These are phyloP conservation scores for Escarpia spicata DNA, from an alignment of 2,888 invertebrate species.

Conservation along the genomic window DNA sequence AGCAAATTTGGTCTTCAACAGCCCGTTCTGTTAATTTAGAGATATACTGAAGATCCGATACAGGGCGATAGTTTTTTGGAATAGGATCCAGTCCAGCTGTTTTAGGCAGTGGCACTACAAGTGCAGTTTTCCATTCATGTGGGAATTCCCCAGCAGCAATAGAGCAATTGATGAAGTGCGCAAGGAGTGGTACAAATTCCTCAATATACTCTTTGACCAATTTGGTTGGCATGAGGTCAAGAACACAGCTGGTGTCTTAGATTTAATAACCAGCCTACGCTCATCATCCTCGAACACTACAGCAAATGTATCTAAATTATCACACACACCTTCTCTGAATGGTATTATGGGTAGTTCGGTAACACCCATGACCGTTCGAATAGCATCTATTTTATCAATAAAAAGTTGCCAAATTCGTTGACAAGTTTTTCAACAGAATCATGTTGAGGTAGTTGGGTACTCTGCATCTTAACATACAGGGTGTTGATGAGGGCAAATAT, in stretches of 20 bases:
- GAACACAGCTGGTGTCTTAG: not conserved
- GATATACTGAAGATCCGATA: not conserved
- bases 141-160: not conserved
- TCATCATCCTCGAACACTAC: not conserved
- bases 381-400: not conserved
- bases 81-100: not conserved
- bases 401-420: not conserved
- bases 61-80: not conserved
- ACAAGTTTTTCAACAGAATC: not conserved
- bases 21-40: not conserved
- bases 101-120: not conserved
- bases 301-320: not conserved
- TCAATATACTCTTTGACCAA: not conserved
- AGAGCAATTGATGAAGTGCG: not conserved
- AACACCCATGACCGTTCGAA: not conserved
- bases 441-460: not conserved
- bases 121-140: not conserved
- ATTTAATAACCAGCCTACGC: not conserved
- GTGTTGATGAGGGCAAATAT: not conserved
- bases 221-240: not conserved
- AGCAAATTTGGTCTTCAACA: not conserved
- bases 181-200: not conserved
- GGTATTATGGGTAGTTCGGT: not conserved
- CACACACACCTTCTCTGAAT: too few species aligned
- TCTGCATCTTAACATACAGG: not conserved